Evolutionary conservation across 2,113 vertebrate species (phyloP), one percentile per base, ranked within the genome.

Genomic region (Ammodytes dubius): DNA sequence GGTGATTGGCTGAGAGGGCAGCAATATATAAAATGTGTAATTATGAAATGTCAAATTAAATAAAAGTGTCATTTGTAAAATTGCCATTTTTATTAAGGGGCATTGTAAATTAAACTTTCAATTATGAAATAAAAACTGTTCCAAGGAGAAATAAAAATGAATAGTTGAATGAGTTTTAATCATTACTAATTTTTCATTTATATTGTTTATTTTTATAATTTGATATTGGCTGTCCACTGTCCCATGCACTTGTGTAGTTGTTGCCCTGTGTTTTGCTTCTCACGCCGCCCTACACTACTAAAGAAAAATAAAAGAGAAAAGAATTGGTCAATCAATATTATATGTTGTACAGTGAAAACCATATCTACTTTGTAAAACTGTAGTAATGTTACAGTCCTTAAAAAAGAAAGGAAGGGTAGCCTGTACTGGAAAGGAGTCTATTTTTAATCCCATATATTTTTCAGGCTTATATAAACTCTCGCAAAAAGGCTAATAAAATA

Each of bases 401-500:
- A 27, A 27, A 27, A 27, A 9, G 74, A 61, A 56, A 43, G 27
- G 27, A 59, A 70, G 59, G 49, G 7, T 19, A 4, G 4, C 49
- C 7, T 37, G 7, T 27, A 66, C 46, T 5, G 7, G 13, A 60
- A 15, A 45, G 45, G 19, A 57, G 15, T n/a, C 4, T 67, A 49
- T 68, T 58, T 27, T 35, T 49, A 37, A 45, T 73, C 58, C 56
- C 45, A 42, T 14, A 12, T 45, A 14, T 19, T 57, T 64, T 75
- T 76, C 60, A 53, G 42, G 19, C 8, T 66, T 64, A 1, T 71
- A 59, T 65, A 58, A 59, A 49, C 42, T 59, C 66, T 83, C 70
- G 53, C 13, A 57, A 63, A 57, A 63, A 82, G 17, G 2, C 17
- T 78, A 54, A 89, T 91, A n/a, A 87, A 91, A 87, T 82, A 87